Evolutionary conservation across 1,140 invertebrate genomes (phyloP).

Genomic region (Drosophila pseudoobscura): DNA sequence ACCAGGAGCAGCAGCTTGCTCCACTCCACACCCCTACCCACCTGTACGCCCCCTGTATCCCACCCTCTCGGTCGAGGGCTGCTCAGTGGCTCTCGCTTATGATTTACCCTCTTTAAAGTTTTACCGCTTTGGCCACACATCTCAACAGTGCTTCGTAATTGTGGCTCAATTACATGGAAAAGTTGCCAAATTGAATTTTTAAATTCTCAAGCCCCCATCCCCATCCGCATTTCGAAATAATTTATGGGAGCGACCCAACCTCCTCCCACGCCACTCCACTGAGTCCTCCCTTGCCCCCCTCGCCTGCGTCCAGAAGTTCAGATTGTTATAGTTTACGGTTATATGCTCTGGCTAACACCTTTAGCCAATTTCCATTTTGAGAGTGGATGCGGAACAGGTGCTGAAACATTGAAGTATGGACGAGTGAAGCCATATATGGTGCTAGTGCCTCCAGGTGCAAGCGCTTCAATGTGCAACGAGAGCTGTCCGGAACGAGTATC

Average conservation of each 20-base stretch:
- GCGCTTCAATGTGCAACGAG: too few relatives aligned
- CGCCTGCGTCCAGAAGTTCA: constrained; percentile 13
- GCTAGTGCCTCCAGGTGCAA: not conserved
- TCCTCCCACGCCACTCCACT: not conserved
- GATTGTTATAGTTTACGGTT: constrained; percentile 46
- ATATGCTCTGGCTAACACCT: constrained; percentile 60
- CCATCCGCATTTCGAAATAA: constrained; percentile 57
- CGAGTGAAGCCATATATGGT: constrained; percentile 4
- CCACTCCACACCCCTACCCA: constrained; percentile 1
- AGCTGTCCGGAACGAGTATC: too few relatives aligned
- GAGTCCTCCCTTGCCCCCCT: not conserved
- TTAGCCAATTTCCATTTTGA: constrained; percentile 45
- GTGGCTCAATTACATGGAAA: constrained; percentile 81
- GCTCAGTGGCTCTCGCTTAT: constrained; percentile 74
- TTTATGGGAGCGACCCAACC: constrained; percentile 46
- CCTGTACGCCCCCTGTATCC: not conserved
- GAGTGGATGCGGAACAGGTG: constrained; percentile 18
- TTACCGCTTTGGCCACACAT: constrained; percentile 19
- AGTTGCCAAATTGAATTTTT: constrained; percentile 81
- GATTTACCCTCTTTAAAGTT: constrained; percentile 76
- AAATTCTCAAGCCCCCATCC: constrained; percentile 50
- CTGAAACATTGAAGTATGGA: constrained; percentile 17
- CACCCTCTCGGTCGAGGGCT: constrained; percentile 13
- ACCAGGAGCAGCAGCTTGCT: constrained; percentile 4
- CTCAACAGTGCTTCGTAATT: constrained; percentile 62